Evolutionary conservation across 1,140 invertebrate genomes (phyloP).

Genomic region (Nylanderia fulva): DNA sequence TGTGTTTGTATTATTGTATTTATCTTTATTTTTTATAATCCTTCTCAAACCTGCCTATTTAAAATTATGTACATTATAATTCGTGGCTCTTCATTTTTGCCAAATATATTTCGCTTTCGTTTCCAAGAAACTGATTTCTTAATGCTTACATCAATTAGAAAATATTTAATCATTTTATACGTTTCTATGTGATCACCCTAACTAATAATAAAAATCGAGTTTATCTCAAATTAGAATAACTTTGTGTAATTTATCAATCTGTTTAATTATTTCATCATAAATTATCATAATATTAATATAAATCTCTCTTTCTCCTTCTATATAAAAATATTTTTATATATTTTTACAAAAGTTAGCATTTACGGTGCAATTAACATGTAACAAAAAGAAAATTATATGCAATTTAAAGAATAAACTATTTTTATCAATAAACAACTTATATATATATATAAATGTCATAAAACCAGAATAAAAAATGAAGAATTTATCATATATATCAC

Average conservation of each 20-base stretch:
- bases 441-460: no score
- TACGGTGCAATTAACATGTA: no score
- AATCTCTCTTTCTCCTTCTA: neutral
- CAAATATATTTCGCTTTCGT: neutral
- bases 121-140: neutral
- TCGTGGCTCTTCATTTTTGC: neutral
- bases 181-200: neutral
- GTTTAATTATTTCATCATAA: constrained; percentile 16
- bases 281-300: constrained; percentile 30
- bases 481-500: no score
- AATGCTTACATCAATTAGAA: neutral
- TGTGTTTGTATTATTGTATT: no score
- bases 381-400: no score
- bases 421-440: no score
- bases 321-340: no score
- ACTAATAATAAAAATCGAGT: neutral
- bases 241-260: neutral
- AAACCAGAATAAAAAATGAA: no score
- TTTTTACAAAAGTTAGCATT: no score
- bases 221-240: neutral
- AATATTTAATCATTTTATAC: neutral
- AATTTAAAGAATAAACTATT: no score
- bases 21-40: constrained; percentile 1
- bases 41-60: neutral
- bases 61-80: constrained; percentile 44